Percentiles rank a stretch among this genome's conserved stretches.
Conservation (phyloP, 2,888 invertebrate species). For the Leptopilina drosophilae region DNA sequence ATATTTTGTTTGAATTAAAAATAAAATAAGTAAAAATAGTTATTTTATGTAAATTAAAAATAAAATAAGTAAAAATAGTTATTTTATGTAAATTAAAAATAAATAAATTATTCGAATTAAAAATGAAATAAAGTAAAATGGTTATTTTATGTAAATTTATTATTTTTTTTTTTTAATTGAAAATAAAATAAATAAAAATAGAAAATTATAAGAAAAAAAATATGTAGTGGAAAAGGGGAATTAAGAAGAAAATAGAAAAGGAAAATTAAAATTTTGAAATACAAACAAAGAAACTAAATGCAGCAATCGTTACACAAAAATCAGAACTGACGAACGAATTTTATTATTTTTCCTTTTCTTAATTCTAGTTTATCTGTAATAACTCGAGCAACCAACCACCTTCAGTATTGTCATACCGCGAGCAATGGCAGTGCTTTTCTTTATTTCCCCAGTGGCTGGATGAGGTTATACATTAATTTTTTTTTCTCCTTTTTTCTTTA, state of each 20-base stretch:
- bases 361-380: constrained; percentile 53
- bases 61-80: no score
- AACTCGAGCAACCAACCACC: constrained; percentile 51
- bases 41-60: no score
- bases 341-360: constrained; percentile 18
- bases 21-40: no score
- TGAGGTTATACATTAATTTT: constrained; percentile 76
- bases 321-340: neutral
- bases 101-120: no score
- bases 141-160: no score
- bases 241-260: neutral
- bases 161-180: no score
- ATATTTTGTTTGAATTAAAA: no score
- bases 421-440: constrained; percentile 72
- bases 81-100: no score
- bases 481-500: constrained; percentile 67
- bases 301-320: neutral
- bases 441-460: constrained; percentile 77
- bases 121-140: no score
- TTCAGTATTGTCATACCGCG: constrained; percentile 73
- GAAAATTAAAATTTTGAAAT: neutral
- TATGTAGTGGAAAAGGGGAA: no score
- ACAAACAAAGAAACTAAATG: neutral
- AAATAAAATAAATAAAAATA: no score
- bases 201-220: no score